Base-by-base conservation (phyloP, 2,113 vertebrate species). In the Genyomyrus donnyi region DNA sequence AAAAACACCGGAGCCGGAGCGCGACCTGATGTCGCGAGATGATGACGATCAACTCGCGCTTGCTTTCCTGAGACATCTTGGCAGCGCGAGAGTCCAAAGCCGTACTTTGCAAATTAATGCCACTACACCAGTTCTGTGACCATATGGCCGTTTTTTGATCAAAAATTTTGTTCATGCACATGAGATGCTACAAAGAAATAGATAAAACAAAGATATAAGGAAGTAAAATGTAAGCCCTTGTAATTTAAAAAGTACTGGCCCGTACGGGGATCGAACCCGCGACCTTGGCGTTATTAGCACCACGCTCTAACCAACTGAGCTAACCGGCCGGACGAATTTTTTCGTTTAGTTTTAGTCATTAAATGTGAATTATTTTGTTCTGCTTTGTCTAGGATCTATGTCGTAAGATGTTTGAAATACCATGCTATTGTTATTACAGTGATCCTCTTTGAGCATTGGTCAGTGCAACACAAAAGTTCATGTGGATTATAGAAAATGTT, bases 251-350 rank as follows among this genome's bases (percentile, higher is more conserved):
- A 15, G 3, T 0, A 74, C 0, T 93, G 91, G 91, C 91, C 90
- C 46, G 91, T 93, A 92, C 92, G 89, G 92, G 92, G 93, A 92
- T 92, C 91, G 92, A 92, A 92, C 92, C 91, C 91, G 87, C 91
- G 91, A 93, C 93, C 93, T 93, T 93, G 92, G 91, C 91, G 91
- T 92, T 91, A 93, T 92, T 92, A 92, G 91, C 92, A 93, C 91
- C 92, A 92, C 91, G 92, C 92, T 92, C 92, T 93, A 92, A 93
- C 93, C 93, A 93, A 91, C 90, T 92, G 92, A 92, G 91, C 91
- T 92, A 93, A 87, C 85, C 85, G 85, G 85, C 85, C 85, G 42
- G 2, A 13, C 11, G 1, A 0, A 0, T 3, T n/a, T 35, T 0
- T 1, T 2, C 0, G 10, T 0, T 3, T 35, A 35, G 3, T 74